Evolutionary conservation across 2,113 vertebrate species (phyloP), one percentile per base, ranked within the genome.

Genomic region (Galemys pyrenaicus): DNA sequence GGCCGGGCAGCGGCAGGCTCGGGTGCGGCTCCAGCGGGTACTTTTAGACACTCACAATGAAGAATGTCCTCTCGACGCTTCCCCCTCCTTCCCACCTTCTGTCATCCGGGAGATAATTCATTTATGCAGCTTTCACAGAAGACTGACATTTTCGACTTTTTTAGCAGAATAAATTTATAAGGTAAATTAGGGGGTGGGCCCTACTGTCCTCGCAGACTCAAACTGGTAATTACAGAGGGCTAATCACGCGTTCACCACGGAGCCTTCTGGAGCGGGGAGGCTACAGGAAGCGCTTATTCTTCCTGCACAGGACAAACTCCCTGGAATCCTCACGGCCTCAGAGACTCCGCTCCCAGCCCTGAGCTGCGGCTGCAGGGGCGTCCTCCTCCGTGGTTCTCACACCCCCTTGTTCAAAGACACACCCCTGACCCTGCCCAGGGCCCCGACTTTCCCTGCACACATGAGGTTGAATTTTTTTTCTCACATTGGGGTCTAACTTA

Each of bases 101-200:
- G 89, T 97, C 97, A 97, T 89, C 97, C 39, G 39, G 70, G 85
- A 90, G 9, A 84, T 87, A 94, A 96, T 96, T 95, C 92, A 95
- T 94, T 94, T 93, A 92, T 92, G 68, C 60, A 96, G 94, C 84
- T 92, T 97, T 97, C 96, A 84, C 56, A 94, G 80, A 96, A 96
- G 95, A 96, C 92, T 97, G 96, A 97, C 96, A 97, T 79, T 96
- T 97, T 97, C 84, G 64, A 95, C 82, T 93, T 97, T 93, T 97
- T 97, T 97, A 97, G 92, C 95, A 94, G 84, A 97, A 95, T 92
- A 95, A 95, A 97, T 97, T 97, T 97, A 96, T 97, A 97, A 97
- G 96, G 96, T 97, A 97, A 97, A 97, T 97, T 96, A 97, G 96
- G 95, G 97, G 96, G 93, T 97, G 94, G 96, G 87, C 93, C 95